A percentile compares a stretch with the other conserved stretches of the same genome.
phyloP scores from a whole-genome alignment of 2,797 vertebrate genomes.

The Danio albolineatus region DNA sequence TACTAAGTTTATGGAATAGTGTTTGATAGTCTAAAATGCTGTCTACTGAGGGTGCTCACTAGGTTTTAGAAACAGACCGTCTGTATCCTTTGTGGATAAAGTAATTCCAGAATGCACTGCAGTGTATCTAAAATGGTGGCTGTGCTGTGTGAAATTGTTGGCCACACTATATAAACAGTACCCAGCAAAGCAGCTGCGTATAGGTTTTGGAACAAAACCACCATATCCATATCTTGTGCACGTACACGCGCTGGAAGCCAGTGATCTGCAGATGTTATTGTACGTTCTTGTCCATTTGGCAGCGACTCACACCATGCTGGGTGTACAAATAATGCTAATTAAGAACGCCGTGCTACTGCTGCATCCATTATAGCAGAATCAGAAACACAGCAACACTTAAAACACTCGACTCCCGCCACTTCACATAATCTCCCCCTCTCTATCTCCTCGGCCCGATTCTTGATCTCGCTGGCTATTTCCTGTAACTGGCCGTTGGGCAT shows the following conservation, averaged over 20 bases:
- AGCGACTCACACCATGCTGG: slow-evolving; percentile 42
- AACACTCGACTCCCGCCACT: slow-evolving; percentile 69
- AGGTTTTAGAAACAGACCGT: not conserved
- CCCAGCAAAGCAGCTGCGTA: not conserved
- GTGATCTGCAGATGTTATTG: slow-evolving; percentile 60
- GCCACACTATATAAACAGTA: not conserved
- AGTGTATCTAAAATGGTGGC: slow-evolving; percentile 2
- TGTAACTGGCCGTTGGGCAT: slow-evolving; percentile 41
- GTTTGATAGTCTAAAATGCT: too few relatives aligned
- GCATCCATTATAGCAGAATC: slow-evolving; percentile 62
- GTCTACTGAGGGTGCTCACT: too few relatives aligned
- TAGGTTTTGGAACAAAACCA: slow-evolving; percentile 34
- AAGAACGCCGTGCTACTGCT: slow-evolving; percentile 58
- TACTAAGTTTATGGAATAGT: too few relatives aligned
- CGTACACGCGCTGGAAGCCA: slow-evolving; percentile 46
- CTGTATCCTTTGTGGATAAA: not conserved
- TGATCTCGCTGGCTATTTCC: slow-evolving; percentile 44
- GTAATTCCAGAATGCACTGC: not conserved
- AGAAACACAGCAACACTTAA: slow-evolving; percentile 70
- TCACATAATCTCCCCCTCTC: slow-evolving; percentile 69
- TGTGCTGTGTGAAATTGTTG: not conserved
- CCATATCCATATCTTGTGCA: slow-evolving; percentile 32
- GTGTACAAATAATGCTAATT: slow-evolving; percentile 74
- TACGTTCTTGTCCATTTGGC: slow-evolving; percentile 51
- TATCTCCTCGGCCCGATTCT: slow-evolving; percentile 52